Conservation (phyloP, 2,888 invertebrate species). For the Oxytorus armatus region DNA sequence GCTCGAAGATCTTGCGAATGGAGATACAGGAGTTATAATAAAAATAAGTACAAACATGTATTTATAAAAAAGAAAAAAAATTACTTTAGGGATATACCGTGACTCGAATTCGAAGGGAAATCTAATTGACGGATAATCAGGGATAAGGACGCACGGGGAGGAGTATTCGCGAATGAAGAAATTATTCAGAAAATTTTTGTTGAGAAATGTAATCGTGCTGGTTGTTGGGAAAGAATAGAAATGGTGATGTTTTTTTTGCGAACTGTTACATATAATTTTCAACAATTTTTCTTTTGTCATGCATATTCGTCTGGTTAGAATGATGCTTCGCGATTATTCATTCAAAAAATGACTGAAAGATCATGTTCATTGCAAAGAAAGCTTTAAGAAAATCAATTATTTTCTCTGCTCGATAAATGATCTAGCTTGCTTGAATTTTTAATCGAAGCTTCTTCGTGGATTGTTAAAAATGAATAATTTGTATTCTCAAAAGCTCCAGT, state of each 20-base stretch:
- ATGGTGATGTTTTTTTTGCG: background rate
- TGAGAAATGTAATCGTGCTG: background rate
- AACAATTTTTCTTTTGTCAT: background rate
- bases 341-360: background rate
- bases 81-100: background rate
- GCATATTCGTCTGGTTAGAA: background rate
- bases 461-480: too few species aligned
- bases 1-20: slow-evolving; percentile 28
- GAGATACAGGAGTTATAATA: slow-evolving; percentile 10
- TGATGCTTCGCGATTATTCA: background rate
- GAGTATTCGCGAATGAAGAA: slow-evolving; percentile 3
- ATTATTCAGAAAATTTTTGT: background rate
- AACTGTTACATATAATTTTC: background rate
- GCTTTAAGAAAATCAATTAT: too few species aligned
- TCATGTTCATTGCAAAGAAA: background rate
- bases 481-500: too few species aligned
- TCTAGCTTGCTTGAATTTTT: background rate
- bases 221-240: background rate
- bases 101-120: background rate
- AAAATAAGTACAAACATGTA: background rate
- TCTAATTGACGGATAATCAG: background rate
- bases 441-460: background rate
- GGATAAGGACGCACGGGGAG: too few species aligned
- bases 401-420: background rate
- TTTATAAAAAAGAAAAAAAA: background rate